phyloP scores from a whole-genome alignment of 2,888 invertebrate species.

The Euproctis similis region DNA sequence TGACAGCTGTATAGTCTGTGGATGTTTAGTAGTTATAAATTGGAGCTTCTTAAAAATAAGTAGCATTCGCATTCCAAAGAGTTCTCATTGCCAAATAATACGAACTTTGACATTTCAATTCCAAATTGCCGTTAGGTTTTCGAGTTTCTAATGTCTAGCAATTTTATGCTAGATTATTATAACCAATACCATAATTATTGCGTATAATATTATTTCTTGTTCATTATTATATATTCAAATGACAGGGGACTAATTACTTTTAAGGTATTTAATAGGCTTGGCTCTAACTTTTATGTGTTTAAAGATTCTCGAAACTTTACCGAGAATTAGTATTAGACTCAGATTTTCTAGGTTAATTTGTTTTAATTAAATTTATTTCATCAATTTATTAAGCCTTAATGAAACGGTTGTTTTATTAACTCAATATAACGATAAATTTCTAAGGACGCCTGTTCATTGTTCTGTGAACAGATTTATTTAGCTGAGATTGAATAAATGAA shows the following conservation, averaged over 20 bases:
- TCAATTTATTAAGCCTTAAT: too few relatives aligned
- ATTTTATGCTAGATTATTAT: conserved; percentile 59
- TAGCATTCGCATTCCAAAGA: conserved; percentile 43
- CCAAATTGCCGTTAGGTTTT: conserved; percentile 51
- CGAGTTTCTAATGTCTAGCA: conserved; percentile 58
- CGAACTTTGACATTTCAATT: conserved; percentile 60
- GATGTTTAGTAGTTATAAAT: conserved; percentile 27
- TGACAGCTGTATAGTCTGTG: conserved; percentile 14
- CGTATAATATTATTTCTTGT: conserved; percentile 22
- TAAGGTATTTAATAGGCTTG: conserved; percentile 38
- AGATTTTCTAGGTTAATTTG: too few relatives aligned
- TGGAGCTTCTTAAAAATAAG: conserved; percentile 9
- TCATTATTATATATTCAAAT: conserved; percentile 32
- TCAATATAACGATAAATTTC: too few relatives aligned
- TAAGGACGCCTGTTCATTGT: too few relatives aligned
- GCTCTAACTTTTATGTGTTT: conserved; percentile 8
- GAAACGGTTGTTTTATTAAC: too few relatives aligned
- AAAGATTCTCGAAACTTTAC: conserved; percentile 14
- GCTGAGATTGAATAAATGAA: too few relatives aligned
- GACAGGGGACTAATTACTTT: conserved; percentile 40
- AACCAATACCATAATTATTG: conserved; percentile 37
- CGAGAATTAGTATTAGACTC: neutral
- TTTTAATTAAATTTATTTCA: too few relatives aligned
- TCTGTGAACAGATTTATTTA: too few relatives aligned
- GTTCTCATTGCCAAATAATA: conserved; percentile 19